These are phyloP conservation scores for Marmota flaviventris DNA, from an alignment of 2,113 vertebrate genomes.

Conservation along the genomic window DNA sequence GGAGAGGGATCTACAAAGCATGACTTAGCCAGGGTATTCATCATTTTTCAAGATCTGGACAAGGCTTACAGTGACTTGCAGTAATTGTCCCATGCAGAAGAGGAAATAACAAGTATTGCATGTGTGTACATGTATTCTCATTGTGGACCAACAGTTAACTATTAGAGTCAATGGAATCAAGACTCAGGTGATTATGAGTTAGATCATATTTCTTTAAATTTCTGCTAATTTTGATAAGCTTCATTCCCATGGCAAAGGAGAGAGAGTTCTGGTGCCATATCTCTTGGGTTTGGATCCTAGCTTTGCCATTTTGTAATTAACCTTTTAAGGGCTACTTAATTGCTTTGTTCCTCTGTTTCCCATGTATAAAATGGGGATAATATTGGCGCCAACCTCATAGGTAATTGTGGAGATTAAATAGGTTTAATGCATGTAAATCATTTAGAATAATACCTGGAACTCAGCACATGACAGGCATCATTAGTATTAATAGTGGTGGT, in stretches of 20 bases:
- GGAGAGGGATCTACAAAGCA: not conserved
- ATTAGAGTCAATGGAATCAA: not conserved
- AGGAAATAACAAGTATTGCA: too few relatives aligned
- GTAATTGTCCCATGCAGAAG: not conserved
- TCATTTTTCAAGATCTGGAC: not conserved
- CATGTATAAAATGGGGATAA: not conserved
- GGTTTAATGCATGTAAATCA: not conserved
- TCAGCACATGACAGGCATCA: not conserved
- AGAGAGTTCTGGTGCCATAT: not conserved
- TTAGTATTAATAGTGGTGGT: not conserved
- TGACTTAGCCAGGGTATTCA: not conserved
- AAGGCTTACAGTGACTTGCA: not conserved
- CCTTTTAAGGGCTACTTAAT: not conserved
- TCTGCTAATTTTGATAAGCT: not conserved
- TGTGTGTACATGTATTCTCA: not conserved
- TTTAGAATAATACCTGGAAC: not conserved
- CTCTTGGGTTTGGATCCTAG: not conserved
- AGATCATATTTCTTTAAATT: not conserved
- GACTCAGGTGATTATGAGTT: not conserved
- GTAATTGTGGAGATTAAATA: not conserved
- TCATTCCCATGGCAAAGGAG: not conserved
- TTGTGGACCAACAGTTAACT: not conserved
- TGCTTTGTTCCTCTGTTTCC: conserved; percentile 16
- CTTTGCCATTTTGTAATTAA: not conserved
- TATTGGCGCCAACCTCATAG: not conserved